A percentile compares a stretch with the other conserved stretches of the same genome.
These are phyloP conservation scores for Rhagologus leucostigma DNA, from an alignment of 2,113 vertebrate genomes.

Conservation along the genomic window DNA sequence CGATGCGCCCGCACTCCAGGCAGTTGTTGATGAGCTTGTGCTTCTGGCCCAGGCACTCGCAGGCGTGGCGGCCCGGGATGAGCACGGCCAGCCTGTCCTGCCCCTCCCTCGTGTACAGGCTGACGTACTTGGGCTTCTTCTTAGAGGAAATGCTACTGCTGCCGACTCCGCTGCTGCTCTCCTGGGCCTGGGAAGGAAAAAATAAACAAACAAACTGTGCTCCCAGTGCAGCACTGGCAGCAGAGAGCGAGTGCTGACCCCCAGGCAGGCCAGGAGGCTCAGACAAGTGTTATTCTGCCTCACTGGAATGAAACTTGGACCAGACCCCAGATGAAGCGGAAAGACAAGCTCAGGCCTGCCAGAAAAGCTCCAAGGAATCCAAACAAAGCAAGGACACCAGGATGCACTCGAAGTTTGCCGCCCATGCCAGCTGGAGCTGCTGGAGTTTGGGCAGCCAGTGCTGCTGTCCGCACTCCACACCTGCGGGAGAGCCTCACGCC, in stretches of 20 bases:
- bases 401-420: neutral
- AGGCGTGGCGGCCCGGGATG: slow-evolving; percentile 87
- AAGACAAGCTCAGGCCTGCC: neutral
- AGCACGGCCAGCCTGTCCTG: slow-evolving; percentile 86
- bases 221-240: neutral
- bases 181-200: slow-evolving; percentile 80
- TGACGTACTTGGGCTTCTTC: slow-evolving; percentile 92
- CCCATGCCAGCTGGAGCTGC: neutral
- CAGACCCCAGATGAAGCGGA: neutral
- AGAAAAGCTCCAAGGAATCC: neutral
- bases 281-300: neutral
- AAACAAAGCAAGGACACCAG: neutral
- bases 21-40: slow-evolving; percentile 97
- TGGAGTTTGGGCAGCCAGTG: neutral
- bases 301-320: neutral
- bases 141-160: slow-evolving; percentile 65
- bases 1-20: slow-evolving; percentile 88
- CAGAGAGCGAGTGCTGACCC: neutral
- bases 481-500: rapidly evolving
- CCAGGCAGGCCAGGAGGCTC: neutral
- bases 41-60: slow-evolving; percentile 94
- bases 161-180: slow-evolving; percentile 33
- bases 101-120: slow-evolving; percentile 88
- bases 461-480: rapidly evolving
- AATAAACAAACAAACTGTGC: neutral